Evolutionary conservation across 2,113 vertebrate species (phyloP).

Genomic region (Pluvialis apricaria): DNA sequence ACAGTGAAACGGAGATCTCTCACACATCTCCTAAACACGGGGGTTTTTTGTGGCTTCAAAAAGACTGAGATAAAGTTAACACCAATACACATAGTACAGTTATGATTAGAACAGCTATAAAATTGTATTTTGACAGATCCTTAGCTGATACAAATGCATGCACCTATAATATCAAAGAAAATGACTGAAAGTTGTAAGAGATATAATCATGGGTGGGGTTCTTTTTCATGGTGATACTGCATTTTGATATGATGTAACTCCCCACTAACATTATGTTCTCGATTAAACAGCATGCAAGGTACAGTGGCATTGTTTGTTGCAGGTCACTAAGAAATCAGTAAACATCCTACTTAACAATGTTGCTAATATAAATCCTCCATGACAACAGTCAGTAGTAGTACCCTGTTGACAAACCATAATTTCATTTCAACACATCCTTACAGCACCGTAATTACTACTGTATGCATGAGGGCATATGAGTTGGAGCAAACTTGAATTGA

Average conservation of each 20-base stretch:
- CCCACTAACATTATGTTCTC: background rate
- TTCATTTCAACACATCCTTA: background rate
- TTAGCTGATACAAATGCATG: background rate
- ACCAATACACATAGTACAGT: background rate
- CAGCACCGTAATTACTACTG: background rate
- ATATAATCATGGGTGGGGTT: background rate
- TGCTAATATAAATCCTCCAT: background rate
- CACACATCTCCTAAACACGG: background rate
- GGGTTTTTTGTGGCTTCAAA: background rate
- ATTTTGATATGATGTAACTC: background rate
- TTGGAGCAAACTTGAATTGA: background rate
- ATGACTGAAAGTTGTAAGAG: background rate
- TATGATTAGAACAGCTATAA: background rate
- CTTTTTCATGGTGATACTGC: background rate
- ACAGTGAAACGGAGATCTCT: background rate
- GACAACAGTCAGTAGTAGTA: background rate
- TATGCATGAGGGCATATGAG: background rate
- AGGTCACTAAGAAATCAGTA: background rate
- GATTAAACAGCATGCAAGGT: background rate
- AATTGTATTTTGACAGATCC: background rate
- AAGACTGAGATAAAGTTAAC: background rate
- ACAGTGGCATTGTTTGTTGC: background rate
- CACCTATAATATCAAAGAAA: background rate
- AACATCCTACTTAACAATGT: background rate
- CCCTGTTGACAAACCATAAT: background rate